These are phyloP conservation scores for Deroptyus accipitrinus DNA, from an alignment of 2,113 vertebrate genomes.

Conservation along the genomic window DNA sequence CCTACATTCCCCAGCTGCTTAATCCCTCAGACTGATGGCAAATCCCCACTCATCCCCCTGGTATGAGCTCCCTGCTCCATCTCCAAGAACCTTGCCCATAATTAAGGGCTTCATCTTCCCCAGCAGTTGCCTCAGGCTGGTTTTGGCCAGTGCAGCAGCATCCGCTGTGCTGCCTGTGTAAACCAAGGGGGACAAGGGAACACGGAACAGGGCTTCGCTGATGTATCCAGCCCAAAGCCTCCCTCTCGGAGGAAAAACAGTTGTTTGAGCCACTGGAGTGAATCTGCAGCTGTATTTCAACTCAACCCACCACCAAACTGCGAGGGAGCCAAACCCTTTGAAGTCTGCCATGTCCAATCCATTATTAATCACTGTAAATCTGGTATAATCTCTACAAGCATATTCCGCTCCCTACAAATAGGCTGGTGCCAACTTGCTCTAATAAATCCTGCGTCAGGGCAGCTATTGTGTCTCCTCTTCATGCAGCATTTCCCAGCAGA, in stretches of 20 bases:
- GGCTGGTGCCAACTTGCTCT: conserved; percentile 47
- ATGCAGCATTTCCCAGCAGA: conserved; percentile 62
- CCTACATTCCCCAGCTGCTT: conserved; percentile 21
- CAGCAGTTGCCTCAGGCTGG: fast-evolving
- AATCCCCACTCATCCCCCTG: background rate
- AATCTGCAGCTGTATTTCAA: background rate
- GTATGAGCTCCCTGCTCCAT: background rate
- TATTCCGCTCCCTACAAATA: conserved; percentile 62
- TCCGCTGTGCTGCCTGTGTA: fast-evolving
- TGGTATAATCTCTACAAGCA: conserved; percentile 72
- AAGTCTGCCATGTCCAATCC: conserved; percentile 36
- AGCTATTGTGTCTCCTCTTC: conserved; percentile 44
- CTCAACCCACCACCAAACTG: background rate
- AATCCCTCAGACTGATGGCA: conserved; percentile 29
- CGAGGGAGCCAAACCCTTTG: background rate
- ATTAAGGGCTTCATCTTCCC: too few species aligned
- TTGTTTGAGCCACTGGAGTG: background rate
- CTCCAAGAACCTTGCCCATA: fast-evolving
- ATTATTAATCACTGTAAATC: conserved; percentile 74
- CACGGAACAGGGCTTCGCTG: fast-evolving
- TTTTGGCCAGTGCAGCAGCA: fast-evolving
- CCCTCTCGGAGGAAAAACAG: background rate
- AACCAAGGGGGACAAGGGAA: fast-evolving
- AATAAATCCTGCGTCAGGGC: conserved; percentile 58
- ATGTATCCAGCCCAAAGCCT: background rate